phyloP scores from a whole-genome alignment of 2,888 invertebrate species.

The Eugnorisma glareosa region DNA sequence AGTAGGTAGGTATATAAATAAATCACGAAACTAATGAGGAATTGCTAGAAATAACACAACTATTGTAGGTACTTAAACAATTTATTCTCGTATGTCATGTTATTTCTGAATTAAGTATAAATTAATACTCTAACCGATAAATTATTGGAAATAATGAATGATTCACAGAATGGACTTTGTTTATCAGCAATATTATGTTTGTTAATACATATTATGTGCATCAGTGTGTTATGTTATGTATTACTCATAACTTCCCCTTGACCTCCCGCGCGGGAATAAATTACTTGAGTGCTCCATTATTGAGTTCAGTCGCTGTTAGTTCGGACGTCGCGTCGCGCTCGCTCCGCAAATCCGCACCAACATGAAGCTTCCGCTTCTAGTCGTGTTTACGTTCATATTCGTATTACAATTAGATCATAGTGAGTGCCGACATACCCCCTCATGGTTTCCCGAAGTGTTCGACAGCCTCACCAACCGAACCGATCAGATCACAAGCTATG shows the following conservation, averaged over 20 bases:
- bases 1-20: neutral
- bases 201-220: slow-evolving; percentile 38
- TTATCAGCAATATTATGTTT: slow-evolving; percentile 53
- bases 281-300: slow-evolving; percentile 73
- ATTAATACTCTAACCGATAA: slow-evolving; percentile 3
- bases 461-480: slow-evolving; percentile 81
- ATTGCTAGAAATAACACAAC: slow-evolving; percentile 22
- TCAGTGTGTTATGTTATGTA: slow-evolving; percentile 63
- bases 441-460: slow-evolving; percentile 80
- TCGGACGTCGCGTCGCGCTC: slow-evolving; percentile 61
- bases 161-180: slow-evolving; percentile 56
- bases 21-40: slow-evolving; percentile 7
- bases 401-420: slow-evolving; percentile 72
- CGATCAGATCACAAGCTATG: slow-evolving; percentile 78
- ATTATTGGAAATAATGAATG: slow-evolving; percentile 33
- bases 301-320: slow-evolving; percentile 72
- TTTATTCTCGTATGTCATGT: neutral
- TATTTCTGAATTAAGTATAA: slow-evolving; percentile 11
- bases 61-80: slow-evolving; percentile 27
- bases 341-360: slow-evolving; percentile 33
- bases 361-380: slow-evolving; percentile 78
- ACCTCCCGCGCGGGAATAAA: slow-evolving; percentile 78
- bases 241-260: slow-evolving; percentile 78
- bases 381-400: slow-evolving; percentile 74
- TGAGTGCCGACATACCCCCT: slow-evolving; percentile 76